Percentiles rank a stretch among this genome's conserved stretches.
phyloP scores from a whole-genome alignment of 2,797 vertebrate genomes.

The Australoheros facetus region DNA sequence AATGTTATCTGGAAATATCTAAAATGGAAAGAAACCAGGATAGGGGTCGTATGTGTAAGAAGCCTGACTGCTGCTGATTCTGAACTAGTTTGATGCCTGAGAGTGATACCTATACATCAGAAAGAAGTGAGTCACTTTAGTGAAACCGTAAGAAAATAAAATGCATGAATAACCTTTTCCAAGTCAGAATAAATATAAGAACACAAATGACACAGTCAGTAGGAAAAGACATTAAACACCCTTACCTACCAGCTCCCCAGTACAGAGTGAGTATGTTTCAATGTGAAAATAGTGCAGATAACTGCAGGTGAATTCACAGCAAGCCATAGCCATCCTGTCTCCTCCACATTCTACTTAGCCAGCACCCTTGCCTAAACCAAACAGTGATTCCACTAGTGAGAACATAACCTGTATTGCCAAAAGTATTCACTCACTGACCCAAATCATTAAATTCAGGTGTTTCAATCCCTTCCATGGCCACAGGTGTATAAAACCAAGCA shows the following conservation, averaged over 20 bases:
- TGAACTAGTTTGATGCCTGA: neutral
- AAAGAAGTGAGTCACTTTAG: neutral
- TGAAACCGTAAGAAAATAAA: neutral
- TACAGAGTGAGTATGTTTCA: fast-evolving
- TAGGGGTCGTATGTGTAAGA: neutral
- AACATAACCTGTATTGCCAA: too few relatives aligned
- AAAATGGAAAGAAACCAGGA: neutral
- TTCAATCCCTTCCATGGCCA: too few relatives aligned
- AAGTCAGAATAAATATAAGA: neutral
- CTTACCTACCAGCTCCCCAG: neutral
- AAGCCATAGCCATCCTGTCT: neutral
- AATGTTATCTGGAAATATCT: neutral
- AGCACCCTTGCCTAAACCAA: too few relatives aligned
- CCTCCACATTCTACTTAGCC: neutral
- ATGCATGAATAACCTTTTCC: neutral
- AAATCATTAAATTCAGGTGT: too few relatives aligned
- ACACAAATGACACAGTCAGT: neutral
- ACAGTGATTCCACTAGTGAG: neutral
- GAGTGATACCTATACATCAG: neutral
- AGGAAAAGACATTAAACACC: neutral
- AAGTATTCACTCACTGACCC: too few relatives aligned
- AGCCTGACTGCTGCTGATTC: neutral
- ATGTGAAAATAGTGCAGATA: neutral
- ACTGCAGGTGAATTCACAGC: neutral
- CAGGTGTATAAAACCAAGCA: too few relatives aligned